Evolutionary conservation across 2,113 vertebrate species (phyloP).

Genomic region (Pollachius pollachius): DNA sequence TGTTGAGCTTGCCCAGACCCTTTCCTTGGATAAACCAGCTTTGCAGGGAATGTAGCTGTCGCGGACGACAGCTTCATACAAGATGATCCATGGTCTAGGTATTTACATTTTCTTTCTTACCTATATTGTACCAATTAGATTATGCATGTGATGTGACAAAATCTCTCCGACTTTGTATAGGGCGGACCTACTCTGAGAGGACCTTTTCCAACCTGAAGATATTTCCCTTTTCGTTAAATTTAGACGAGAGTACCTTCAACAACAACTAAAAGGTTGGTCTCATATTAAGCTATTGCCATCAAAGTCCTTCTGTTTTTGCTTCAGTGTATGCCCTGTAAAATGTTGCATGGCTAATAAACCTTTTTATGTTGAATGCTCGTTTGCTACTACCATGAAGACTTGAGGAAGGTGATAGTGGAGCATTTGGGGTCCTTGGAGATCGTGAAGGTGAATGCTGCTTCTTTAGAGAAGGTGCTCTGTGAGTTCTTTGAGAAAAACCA

Average conservation of each 20-base stretch:
- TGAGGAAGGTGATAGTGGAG: too few species aligned
- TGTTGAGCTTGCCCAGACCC: background rate
- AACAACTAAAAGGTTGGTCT: slow-evolving; percentile 32
- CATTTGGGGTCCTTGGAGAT: too few species aligned
- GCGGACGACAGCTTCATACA: too few species aligned
- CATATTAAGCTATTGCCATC: background rate
- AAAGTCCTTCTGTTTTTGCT: background rate
- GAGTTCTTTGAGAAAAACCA: background rate
- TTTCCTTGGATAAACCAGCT: background rate
- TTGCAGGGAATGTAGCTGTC: background rate
- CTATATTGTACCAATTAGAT: too few species aligned
- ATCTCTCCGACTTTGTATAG: slow-evolving; percentile 8
- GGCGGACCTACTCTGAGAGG: slow-evolving; percentile 11
- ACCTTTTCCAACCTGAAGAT: slow-evolving; percentile 18
- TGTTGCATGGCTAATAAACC: background rate
- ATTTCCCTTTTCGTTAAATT: slow-evolving; percentile 17
- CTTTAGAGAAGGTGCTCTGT: background rate
- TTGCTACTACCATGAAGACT: background rate
- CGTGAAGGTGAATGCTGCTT: background rate
- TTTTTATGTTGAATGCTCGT: background rate
- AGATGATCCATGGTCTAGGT: too few species aligned
- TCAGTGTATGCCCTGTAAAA: background rate
- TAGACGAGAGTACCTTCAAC: slow-evolving; percentile 22
- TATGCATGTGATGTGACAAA: slow-evolving; percentile 15
- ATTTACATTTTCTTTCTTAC: too few species aligned